These are phyloP conservation scores for Telenomus remus DNA, from an alignment of 1,140 invertebrate genomes.

Conservation along the genomic window DNA sequence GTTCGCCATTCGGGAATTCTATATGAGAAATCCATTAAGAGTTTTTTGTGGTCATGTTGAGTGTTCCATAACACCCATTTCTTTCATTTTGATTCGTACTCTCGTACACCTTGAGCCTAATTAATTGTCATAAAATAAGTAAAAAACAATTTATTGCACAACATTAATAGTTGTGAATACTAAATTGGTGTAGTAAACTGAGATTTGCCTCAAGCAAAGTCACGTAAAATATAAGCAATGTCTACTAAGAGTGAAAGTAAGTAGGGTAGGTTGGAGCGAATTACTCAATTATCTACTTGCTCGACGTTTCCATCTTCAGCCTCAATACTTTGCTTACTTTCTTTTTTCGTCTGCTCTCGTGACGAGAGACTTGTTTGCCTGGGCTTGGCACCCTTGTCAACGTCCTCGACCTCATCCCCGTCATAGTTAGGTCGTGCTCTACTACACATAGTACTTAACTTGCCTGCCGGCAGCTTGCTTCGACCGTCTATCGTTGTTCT, in stretches of 20 bases:
- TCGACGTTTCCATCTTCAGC: conserved; percentile 17
- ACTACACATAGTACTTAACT: conserved; percentile 51
- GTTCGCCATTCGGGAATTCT: conserved; percentile 1
- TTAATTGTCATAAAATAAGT: no score
- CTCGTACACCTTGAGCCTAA: not conserved
- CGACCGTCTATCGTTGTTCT: conserved; percentile 12
- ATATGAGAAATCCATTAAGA: conserved; percentile 5
- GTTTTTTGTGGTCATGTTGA: not conserved
- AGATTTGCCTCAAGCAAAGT: not conserved
- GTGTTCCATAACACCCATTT: not conserved
- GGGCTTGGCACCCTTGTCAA: conserved; percentile 54
- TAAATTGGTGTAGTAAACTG: not conserved
- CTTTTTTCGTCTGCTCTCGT: conserved; percentile 45
- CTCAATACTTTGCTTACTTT: conserved; percentile 44
- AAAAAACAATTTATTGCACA: not conserved
- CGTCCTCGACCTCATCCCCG: conserved; percentile 44
- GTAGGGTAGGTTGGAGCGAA: conserved; percentile 24
- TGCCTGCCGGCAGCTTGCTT: conserved; percentile 28
- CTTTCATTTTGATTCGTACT: no score
- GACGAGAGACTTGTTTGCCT: conserved; percentile 56
- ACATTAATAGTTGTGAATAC: not conserved
- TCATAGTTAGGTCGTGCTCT: conserved; percentile 39
- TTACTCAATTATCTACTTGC: conserved; percentile 57
- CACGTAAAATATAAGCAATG: not conserved
- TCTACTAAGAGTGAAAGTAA: conserved; percentile 23